Percentiles rank a stretch among this genome's conserved stretches.
Conservation (phyloP, 1,140 invertebrate genomes). For the Caenorhabditis brenneri region DNA sequence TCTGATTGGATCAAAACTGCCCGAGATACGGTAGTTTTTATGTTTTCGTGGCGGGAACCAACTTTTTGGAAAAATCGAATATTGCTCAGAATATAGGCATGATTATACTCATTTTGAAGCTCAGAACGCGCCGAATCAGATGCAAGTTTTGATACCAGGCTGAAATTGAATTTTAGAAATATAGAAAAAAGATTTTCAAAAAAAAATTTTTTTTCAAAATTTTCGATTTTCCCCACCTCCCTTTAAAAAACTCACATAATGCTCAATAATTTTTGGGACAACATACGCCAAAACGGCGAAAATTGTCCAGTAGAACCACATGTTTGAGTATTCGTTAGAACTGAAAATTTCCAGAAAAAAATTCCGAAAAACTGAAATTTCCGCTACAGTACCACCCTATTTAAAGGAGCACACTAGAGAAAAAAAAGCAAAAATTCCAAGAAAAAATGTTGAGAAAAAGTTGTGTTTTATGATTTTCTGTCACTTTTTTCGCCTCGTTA, state of each 20-base stretch:
- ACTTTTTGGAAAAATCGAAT: too few relatives aligned
- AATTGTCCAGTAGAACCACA: not conserved
- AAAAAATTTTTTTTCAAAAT: not conserved
- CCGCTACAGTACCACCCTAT: too few relatives aligned
- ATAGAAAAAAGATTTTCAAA: not conserved
- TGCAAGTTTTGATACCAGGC: constrained; percentile 39
- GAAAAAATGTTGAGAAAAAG: too few relatives aligned
- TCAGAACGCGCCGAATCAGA: constrained; percentile 53
- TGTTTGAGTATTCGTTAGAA: too few relatives aligned
- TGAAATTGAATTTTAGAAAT: not conserved
- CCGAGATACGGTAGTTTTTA: not conserved
- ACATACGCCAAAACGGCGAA: not conserved
- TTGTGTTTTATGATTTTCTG: too few relatives aligned
- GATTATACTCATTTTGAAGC: constrained; percentile 33
- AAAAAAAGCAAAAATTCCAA: too few relatives aligned
- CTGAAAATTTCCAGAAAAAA: too few relatives aligned
- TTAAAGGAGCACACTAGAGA: too few relatives aligned
- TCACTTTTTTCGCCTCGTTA: too few relatives aligned
- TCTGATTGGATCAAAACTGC: not conserved
- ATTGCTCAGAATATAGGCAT: not conserved
- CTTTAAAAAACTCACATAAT: too few relatives aligned
- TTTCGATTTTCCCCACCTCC: not conserved
- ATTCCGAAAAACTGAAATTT: not conserved
- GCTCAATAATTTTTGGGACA: not conserved
- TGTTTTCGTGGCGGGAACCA: not conserved